phyloP scores from a whole-genome alignment of 2,113 vertebrate species.

The Xiphias gladius region DNA sequence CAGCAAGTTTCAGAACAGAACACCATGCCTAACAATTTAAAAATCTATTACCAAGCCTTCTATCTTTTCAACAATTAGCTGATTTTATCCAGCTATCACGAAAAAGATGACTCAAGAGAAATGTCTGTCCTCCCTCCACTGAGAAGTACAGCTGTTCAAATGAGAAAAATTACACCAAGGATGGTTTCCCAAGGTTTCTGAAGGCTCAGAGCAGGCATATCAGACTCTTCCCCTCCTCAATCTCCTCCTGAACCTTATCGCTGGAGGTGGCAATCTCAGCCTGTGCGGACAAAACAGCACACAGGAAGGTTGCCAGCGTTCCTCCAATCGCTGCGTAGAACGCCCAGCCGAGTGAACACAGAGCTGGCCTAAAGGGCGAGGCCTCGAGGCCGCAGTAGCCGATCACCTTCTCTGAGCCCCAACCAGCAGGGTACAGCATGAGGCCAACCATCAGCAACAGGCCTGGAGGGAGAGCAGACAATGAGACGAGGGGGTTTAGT shows the following conservation, averaged over 20 bases:
- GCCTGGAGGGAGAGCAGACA: constrained; percentile 81
- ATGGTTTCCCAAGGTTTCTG: not conserved
- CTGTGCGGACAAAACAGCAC: constrained; percentile 94
- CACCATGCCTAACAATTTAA: not conserved
- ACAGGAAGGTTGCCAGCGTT: constrained; percentile 93
- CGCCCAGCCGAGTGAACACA: constrained; percentile 96
- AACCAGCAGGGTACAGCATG: constrained; percentile 97
- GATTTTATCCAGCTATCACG: constrained; percentile 19
- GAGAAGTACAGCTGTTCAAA: not conserved
- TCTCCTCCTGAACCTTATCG: constrained; percentile 98
- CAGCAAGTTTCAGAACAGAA: constrained; percentile 2
- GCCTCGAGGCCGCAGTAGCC: constrained; percentile 92
- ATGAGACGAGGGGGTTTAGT: constrained; percentile 40
- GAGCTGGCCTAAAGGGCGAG: constrained; percentile 90
- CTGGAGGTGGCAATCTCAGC: constrained; percentile 99
- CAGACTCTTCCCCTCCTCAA: constrained; percentile 97
- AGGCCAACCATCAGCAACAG: constrained; percentile 96
- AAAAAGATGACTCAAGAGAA: not conserved
- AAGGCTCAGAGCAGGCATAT: constrained; percentile 93
- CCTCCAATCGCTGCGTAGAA: constrained; percentile 96
- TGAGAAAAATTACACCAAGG: not conserved
- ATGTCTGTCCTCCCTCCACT: constrained; percentile 10
- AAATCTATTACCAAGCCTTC: not conserved
- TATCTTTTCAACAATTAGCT: constrained; percentile 20
- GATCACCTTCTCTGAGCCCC: constrained; percentile 94